These are phyloP conservation scores for Eupeodes latifasciatus DNA, from an alignment of 2,888 invertebrate genomes.

Conservation along the genomic window DNA sequence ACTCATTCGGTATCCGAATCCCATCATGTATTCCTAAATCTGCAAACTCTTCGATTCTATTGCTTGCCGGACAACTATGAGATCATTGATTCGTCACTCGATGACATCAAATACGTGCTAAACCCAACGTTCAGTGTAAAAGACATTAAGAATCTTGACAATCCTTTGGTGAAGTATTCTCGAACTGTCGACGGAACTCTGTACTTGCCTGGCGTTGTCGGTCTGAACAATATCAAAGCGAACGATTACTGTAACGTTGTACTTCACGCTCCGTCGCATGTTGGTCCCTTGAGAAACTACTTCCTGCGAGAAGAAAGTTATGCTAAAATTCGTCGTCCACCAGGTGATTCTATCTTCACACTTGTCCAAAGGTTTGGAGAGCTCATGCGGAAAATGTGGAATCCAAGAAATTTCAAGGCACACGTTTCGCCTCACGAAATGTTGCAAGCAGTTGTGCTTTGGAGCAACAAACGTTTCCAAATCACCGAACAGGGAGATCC, in stretches of 20 bases:
- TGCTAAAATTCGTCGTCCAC: constrained; percentile 93
- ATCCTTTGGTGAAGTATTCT: constrained; percentile 89
- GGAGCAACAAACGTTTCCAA: constrained; percentile 98
- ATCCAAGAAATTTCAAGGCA: constrained; percentile 99
- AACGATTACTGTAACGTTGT: constrained; percentile 99
- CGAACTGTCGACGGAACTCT: constrained; percentile 98
- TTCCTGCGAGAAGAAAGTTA: constrained; percentile 98
- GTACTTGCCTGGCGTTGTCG: constrained; percentile 98
- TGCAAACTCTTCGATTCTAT: constrained; percentile 98
- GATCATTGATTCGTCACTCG: constrained; percentile 98
- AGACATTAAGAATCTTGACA: constrained; percentile 93
- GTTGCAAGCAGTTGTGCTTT: constrained; percentile 98
- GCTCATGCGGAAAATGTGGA: constrained; percentile 98
- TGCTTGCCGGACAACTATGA: constrained; percentile 99
- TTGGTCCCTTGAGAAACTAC: constrained; percentile 96
- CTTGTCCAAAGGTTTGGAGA: constrained; percentile 97
- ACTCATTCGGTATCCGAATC: constrained; percentile 99
- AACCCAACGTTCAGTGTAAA: constrained; percentile 96
- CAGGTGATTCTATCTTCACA: constrained; percentile 96
- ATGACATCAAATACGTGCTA: constrained; percentile 99
- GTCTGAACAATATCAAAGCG: constrained; percentile 99
- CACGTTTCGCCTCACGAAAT: constrained; percentile 99
- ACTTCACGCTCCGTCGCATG: constrained; percentile 96
- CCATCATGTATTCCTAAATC: constrained; percentile 98
- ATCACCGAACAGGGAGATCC: constrained; percentile 99